These are phyloP conservation scores for Schrankia costaestrigalis DNA, from an alignment of 2,888 invertebrate species.

Conservation along the genomic window DNA sequence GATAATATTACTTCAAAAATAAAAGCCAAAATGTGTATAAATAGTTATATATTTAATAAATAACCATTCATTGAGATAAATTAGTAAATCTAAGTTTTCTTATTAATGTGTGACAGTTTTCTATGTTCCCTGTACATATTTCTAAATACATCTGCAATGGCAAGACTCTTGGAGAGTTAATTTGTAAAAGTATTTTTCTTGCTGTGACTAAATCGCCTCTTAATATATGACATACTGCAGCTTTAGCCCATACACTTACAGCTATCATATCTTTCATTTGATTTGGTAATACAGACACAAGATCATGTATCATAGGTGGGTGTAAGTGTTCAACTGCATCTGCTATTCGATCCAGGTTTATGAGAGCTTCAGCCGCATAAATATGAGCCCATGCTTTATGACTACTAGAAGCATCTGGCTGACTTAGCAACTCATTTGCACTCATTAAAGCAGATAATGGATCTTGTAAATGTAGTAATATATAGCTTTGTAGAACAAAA, in stretches of 20 bases:
- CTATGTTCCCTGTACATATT: slow-evolving; percentile 75
- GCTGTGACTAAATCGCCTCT: slow-evolving; percentile 72
- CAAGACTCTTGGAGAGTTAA: slow-evolving; percentile 69
- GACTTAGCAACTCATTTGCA: slow-evolving; percentile 86
- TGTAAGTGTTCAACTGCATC: slow-evolving; percentile 93
- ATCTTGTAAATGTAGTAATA: slow-evolving; percentile 91
- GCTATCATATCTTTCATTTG: slow-evolving; percentile 73
- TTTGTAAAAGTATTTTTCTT: slow-evolving; percentile 71
- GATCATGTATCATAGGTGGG: slow-evolving; percentile 84
- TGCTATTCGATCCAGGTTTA: slow-evolving; percentile 88
- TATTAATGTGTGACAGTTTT: slow-evolving; percentile 71
- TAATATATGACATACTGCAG: slow-evolving; percentile 73
- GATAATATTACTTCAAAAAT: background rate
- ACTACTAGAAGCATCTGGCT: slow-evolving; percentile 80
- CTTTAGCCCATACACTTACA: slow-evolving; percentile 77
- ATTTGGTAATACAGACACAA: slow-evolving; percentile 66
- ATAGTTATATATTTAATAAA: slow-evolving; percentile 24
- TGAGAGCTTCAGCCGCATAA: slow-evolving; percentile 93
- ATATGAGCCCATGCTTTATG: slow-evolving; percentile 90
- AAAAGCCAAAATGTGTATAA: slow-evolving; percentile 3
- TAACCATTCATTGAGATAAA: slow-evolving; percentile 42
- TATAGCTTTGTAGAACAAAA: slow-evolving; percentile 90
- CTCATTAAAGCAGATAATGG: slow-evolving; percentile 89
- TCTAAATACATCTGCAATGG: slow-evolving; percentile 81
- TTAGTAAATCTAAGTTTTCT: slow-evolving; percentile 62